phyloP scores from a whole-genome alignment of 2,797 vertebrate genomes.

The Streptopelia turtur region DNA sequence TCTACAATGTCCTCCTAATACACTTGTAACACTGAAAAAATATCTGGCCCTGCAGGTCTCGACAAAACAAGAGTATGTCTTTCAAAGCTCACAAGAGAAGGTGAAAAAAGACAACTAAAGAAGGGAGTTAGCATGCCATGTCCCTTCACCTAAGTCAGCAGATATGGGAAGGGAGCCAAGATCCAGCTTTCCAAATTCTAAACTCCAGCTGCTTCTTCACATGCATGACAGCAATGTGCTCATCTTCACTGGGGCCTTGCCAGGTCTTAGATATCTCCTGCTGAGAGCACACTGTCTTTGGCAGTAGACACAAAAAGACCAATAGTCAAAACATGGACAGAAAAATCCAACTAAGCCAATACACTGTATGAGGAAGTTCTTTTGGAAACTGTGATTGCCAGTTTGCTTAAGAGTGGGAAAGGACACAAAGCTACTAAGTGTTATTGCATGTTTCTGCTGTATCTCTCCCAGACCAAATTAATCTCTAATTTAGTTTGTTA shows the following conservation, averaged over 20 bases:
- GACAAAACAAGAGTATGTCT: neutral
- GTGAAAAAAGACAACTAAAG: neutral
- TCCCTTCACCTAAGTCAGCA: neutral
- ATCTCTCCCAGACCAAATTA: neutral
- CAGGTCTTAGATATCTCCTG: neutral
- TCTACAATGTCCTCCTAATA: neutral
- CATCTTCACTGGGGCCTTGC: neutral
- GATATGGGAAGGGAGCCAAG: neutral
- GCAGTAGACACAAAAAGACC: neutral
- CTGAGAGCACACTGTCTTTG: neutral
- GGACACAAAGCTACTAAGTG: neutral
- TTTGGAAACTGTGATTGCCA: neutral
- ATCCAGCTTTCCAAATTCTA: neutral
- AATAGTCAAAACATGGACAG: neutral
- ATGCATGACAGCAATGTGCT: neutral
- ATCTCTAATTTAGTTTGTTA: neutral
- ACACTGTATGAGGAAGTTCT: neutral
- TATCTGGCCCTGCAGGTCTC: neutral
- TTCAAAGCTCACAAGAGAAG: neutral
- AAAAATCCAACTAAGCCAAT: neutral
- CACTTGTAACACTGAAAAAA: neutral
- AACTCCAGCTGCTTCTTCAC: constrained; percentile 31
- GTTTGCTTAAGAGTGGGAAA: neutral
- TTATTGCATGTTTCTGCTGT: neutral
- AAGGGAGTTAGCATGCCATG: neutral